Conservation (phyloP, 1,140 invertebrate species). For the Neodiprion lecontei region DNA sequence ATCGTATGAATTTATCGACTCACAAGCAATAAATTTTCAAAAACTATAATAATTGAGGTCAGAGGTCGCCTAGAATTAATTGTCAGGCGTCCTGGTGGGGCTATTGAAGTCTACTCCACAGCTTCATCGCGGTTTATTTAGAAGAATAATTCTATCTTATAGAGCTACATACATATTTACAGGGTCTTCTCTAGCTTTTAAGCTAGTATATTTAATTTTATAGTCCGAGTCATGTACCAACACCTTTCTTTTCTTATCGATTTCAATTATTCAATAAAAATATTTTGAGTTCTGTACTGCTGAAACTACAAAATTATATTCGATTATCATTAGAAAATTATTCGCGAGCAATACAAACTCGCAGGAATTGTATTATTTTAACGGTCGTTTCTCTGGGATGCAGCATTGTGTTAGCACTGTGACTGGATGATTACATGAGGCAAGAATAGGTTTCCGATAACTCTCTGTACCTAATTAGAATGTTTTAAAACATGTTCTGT, state of each 20-base stretch:
- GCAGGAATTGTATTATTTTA: too few species aligned
- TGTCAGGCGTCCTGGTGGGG: not conserved
- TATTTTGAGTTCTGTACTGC: too few species aligned
- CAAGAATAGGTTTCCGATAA: not conserved
- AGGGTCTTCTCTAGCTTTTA: slow-evolving; percentile 40
- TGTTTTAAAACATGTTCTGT: not conserved
- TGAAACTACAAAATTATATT: too few species aligned
- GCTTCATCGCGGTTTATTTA: slow-evolving; percentile 45
- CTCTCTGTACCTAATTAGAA: not conserved
- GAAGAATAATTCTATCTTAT: slow-evolving; percentile 61
- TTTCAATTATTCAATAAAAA: too few species aligned
- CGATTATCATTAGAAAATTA: too few species aligned
- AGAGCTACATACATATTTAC: slow-evolving; percentile 62
- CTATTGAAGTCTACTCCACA: not conserved
- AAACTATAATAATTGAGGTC: too few species aligned
- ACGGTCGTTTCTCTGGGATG: too few species aligned
- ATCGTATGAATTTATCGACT: too few species aligned
- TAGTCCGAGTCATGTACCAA: slow-evolving; percentile 46
- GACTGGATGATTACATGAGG: slow-evolving; percentile 3
- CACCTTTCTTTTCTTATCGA: not conserved
- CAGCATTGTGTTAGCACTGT: not conserved
- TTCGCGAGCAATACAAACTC: too few species aligned
- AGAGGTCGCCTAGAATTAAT: not conserved
- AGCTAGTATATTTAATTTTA: slow-evolving; percentile 32
- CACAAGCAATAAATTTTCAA: too few species aligned